Evolutionary conservation across 2,113 vertebrate species (phyloP).

Genomic region (Thunnus thynnus): DNA sequence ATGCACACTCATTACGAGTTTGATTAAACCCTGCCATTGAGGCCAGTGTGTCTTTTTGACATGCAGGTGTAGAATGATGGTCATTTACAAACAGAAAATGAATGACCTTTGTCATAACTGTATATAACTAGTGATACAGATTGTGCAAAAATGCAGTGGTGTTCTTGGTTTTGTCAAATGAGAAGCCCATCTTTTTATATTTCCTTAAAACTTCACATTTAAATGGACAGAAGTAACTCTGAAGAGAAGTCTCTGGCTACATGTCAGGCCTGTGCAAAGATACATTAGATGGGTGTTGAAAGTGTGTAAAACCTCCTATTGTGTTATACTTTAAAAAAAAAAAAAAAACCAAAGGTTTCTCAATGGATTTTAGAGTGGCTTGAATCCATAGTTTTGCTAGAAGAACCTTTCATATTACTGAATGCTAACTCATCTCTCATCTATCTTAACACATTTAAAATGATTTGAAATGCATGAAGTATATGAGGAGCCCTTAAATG

Average conservation of each 20-base stretch:
- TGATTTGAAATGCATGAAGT: slow-evolving; percentile 25
- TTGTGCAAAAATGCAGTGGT: slow-evolving; percentile 80
- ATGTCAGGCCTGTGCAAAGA: slow-evolving; percentile 68
- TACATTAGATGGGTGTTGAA: slow-evolving; percentile 39
- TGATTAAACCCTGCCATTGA: neutral
- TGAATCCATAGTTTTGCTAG: slow-evolving; percentile 27
- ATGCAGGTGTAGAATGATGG: slow-evolving; percentile 14
- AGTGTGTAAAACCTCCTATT: slow-evolving; percentile 7
- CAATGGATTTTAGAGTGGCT: slow-evolving; percentile 17
- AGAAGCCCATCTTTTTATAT: slow-evolving; percentile 50
- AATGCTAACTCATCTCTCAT: slow-evolving; percentile 18
- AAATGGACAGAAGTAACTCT: slow-evolving; percentile 69
- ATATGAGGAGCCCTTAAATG: slow-evolving; percentile 32
- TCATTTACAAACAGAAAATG: slow-evolving; percentile 51
- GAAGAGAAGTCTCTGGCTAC: slow-evolving; percentile 42
- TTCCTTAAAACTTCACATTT: slow-evolving; percentile 66
- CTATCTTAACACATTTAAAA: slow-evolving; percentile 35
- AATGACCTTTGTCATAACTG: slow-evolving; percentile 37
- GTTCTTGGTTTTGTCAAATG: slow-evolving; percentile 68
- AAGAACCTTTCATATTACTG: slow-evolving; percentile 34
- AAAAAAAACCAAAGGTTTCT: slow-evolving; percentile 12
- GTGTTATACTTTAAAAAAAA: slow-evolving; percentile 14
- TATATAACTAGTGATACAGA: slow-evolving; percentile 56
- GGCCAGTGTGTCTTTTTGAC: slow-evolving; percentile 26
- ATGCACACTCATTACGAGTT: neutral